phyloP scores from a whole-genome alignment of 2,888 invertebrate genomes.

The Lithosia quadra region DNA sequence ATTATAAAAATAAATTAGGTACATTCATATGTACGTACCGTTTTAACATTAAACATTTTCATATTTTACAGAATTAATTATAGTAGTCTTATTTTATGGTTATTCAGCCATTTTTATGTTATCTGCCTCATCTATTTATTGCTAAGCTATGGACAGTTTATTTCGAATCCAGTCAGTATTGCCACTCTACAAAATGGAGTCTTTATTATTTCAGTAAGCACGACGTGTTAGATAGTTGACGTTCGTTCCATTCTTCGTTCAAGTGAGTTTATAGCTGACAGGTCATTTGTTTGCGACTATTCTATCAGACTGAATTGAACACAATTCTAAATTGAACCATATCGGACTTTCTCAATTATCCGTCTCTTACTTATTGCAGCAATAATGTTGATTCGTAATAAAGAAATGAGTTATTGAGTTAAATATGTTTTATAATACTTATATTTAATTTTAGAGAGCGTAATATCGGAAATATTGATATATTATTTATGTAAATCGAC shows the following conservation, averaged over 20 bases:
- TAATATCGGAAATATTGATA: not conserved
- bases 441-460: not conserved
- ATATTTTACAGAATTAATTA: not conserved
- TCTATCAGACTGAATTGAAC: conserved; percentile 64
- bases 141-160: not conserved
- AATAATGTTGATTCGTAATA: not conserved
- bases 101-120: not conserved
- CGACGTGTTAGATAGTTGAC: not conserved
- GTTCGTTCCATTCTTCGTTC: not conserved
- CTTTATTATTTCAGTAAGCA: conserved; percentile 1
- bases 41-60: not conserved
- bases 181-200: not conserved
- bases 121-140: not conserved
- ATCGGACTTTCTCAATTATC: conserved; percentile 49
- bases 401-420: not conserved
- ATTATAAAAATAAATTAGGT: too few species aligned
- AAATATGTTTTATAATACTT: not conserved
- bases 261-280: conserved; percentile 1
- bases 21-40: not conserved
- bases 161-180: not conserved
- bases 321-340: conserved; percentile 66
- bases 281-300: conserved; percentile 28
- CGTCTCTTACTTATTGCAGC: conserved; percentile 8
- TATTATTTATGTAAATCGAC: not conserved
- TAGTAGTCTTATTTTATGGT: not conserved